phyloP scores from a whole-genome alignment of 2,113 vertebrate species.

The Dipodomys spectabilis region DNA sequence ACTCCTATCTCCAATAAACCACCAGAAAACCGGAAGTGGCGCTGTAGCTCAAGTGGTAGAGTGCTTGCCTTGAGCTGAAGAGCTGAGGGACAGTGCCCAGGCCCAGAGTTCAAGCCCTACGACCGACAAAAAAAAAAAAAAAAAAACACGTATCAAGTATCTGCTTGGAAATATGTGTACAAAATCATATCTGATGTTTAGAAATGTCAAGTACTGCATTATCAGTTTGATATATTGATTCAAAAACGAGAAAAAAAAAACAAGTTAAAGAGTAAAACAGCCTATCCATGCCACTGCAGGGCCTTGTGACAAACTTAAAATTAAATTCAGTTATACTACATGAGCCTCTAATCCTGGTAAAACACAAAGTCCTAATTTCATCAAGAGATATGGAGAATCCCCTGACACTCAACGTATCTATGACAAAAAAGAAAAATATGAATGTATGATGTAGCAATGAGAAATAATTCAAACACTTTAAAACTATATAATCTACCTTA shows the following conservation, averaged over 20 bases:
- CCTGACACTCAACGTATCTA: neutral
- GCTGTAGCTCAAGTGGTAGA: too few relatives aligned
- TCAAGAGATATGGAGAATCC: neutral
- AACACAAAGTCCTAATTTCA: neutral
- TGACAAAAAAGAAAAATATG: neutral
- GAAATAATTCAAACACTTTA: neutral
- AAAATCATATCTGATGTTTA: neutral
- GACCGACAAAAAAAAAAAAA: too few relatives aligned
- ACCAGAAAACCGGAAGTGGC: too few relatives aligned
- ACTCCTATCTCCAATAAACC: too few relatives aligned
- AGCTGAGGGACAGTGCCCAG: too few relatives aligned
- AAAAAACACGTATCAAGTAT: neutral
- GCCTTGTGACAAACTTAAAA: neutral
- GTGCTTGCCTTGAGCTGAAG: too few relatives aligned
- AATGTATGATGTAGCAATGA: neutral
- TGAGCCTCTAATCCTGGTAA: slow-evolving; percentile 21
- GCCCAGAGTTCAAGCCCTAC: too few relatives aligned
- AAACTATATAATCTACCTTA: neutral
- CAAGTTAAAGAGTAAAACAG: slow-evolving; percentile 5
- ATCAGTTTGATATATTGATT: neutral
- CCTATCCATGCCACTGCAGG: neutral
- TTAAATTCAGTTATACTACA: neutral
- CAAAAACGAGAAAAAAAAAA: neutral
- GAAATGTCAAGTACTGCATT: neutral
- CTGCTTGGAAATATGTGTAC: neutral